phyloP scores from a whole-genome alignment of 2,797 vertebrate genomes.

The Muraenolepis orangiensis region DNA sequence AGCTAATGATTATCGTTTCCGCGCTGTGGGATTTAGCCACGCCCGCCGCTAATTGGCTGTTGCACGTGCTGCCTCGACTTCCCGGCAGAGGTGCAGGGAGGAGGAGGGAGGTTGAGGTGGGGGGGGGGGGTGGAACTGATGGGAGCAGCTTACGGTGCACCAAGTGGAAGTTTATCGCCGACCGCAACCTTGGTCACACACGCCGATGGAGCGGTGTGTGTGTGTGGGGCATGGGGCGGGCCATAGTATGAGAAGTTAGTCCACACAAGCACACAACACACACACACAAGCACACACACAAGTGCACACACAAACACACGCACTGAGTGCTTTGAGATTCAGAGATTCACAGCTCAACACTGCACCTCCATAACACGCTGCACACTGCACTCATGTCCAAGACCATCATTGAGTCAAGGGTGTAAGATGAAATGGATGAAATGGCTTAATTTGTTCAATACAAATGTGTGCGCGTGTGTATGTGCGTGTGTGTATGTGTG shows the following conservation, averaged over 20 bases:
- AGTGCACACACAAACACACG: neutral
- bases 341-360: neutral
- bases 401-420: slow-evolving; percentile 33
- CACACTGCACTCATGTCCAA: neutral
- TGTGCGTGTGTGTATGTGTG: neutral
- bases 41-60: slow-evolving; percentile 39
- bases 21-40: slow-evolving; percentile 26
- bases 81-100: slow-evolving; percentile 21
- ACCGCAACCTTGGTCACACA: neutral
- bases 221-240: too few relatives aligned
- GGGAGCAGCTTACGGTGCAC: too few relatives aligned
- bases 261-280: neutral
- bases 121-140: too few relatives aligned
- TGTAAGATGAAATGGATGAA: slow-evolving; percentile 21
- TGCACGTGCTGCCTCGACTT: slow-evolving; percentile 30
- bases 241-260: neutral
- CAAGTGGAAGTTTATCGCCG: neutral
- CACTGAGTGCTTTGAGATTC: neutral
- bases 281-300: neutral
- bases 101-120: too few relatives aligned
- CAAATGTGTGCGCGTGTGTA: slow-evolving; percentile 19
- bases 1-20: slow-evolving; percentile 39
- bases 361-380: slow-evolving; percentile 14
- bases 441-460: slow-evolving; percentile 30
- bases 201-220: neutral